Conservation (phyloP, 2,113 vertebrate genomes). For the Microcebus jonahi region DNA sequence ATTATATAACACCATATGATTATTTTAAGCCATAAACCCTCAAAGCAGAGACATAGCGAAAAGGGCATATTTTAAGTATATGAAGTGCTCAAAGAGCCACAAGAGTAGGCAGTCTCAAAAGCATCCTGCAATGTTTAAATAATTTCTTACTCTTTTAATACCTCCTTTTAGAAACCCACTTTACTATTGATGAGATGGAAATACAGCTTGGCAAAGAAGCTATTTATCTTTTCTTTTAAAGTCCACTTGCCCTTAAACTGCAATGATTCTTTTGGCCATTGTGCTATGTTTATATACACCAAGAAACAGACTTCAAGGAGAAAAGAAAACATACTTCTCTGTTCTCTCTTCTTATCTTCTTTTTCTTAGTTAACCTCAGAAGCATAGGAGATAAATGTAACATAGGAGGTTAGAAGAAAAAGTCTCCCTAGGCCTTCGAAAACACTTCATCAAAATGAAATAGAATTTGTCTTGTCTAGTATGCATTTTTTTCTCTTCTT, state of each 20-base stretch:
- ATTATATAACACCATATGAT: neutral
- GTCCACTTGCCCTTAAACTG: conserved; percentile 37
- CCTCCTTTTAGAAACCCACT: neutral
- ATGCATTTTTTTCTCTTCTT: conserved; percentile 33
- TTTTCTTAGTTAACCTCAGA: conserved; percentile 56
- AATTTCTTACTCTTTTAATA: neutral
- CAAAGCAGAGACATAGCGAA: neutral
- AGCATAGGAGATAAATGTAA: conserved; percentile 66
- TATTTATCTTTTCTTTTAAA: conserved; percentile 41
- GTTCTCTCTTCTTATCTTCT: conserved; percentile 57
- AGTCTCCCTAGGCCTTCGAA: conserved; percentile 48
- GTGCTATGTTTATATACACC: conserved; percentile 36
- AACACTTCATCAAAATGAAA: conserved; percentile 73
- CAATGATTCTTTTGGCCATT: conserved; percentile 21
- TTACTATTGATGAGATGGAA: conserved; percentile 7
- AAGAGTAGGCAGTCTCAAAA: conserved; percentile 8
- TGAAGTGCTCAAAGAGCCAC: neutral
- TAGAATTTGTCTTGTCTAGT: conserved; percentile 43
- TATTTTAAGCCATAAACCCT: neutral
- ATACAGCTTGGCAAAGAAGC: neutral
- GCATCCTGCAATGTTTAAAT: neutral
- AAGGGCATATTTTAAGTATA: neutral
- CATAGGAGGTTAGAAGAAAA: conserved; percentile 52
- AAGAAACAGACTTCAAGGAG: conserved; percentile 56
- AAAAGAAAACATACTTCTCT: conserved; percentile 52